Base-by-base conservation (phyloP, 1,140 invertebrate genomes). In the Colletes gigas region DNA sequence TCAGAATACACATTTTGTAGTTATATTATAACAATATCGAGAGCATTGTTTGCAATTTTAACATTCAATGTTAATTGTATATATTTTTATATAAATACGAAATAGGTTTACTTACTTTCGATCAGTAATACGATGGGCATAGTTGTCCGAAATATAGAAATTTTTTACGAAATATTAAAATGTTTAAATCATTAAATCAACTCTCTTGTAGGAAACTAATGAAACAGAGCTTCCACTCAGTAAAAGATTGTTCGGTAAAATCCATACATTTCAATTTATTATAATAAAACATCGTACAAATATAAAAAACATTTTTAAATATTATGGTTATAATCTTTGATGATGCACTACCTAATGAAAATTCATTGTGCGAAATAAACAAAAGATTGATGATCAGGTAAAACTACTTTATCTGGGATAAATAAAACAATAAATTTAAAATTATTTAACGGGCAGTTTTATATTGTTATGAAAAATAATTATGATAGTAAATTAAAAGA, bases 371-470 rank as follows among this genome's bases (percentile, higher is more conserved):
- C 50, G 10, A 10, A 50, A 12, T 50, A 12, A 50, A 50, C 50
- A 50, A 50, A 50, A 50, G 10, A 50, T 10, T 12, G 10, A 50
- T 12, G 50, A 50, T 3, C 10, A 10, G 50, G 9, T 1, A 9
- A 50, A 50, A 50, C 9, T 50, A 50, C 50, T 50, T 50, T 50
- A 10, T 10, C 50, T 3, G 50, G 10, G 8, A 50, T 50, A 50
- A 50, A 50, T 50, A 71, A 47, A 39, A 52, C 14, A 55, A 8
- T 54, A 17, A 3, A 54, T 47, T 52, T 71, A n/a, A 67, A 63
- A 66, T 71, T 81, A 81, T 59, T 41, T 79, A 68, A 79, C 73
- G 55, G 60, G 70, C 77, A 73, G 70, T 67, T 47, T 66, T 55
- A 19, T 39, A 17, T 10, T 74, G n/a, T 79, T 41, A 30, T 65